Conservation (phyloP, 1,140 invertebrate species). For the Tetramorium alpestre region DNA sequence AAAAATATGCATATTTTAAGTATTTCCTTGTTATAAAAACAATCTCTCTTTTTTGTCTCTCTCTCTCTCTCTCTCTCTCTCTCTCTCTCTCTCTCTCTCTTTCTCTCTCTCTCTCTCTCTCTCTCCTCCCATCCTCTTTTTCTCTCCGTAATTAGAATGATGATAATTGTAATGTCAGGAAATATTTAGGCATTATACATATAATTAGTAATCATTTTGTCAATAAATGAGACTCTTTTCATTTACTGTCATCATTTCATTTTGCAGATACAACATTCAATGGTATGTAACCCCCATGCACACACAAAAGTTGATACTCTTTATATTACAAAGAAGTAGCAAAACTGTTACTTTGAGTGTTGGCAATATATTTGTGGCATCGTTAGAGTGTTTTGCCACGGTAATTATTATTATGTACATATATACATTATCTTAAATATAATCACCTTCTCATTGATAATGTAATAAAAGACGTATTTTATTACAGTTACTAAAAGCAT, state of each 20-base stretch:
- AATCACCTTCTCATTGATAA: not conserved
- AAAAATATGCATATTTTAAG: no score
- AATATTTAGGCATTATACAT: not conserved
- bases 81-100: no score
- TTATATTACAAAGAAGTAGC: not conserved
- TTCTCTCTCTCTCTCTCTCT: not conserved
- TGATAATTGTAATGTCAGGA: not conserved
- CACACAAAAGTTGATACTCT: not conserved
- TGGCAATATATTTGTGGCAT: not conserved
- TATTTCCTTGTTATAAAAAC: no score
- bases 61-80: no score
- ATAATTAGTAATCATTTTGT: not conserved
- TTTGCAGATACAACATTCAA: not conserved
- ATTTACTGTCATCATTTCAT: not conserved
- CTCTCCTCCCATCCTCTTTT: no score
- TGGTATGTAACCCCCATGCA: not conserved
- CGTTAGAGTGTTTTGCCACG: not conserved
- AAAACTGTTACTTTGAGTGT: not conserved
- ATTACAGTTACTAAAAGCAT: conserved; percentile 22
- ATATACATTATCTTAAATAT: not conserved
- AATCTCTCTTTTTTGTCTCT: not conserved
- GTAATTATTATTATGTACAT: not conserved
- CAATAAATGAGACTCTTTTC: not conserved
- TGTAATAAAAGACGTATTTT: not conserved
- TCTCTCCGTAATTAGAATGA: not conserved